phyloP scores from a whole-genome alignment of 2,113 vertebrate species.

The Procavia capensis region DNA sequence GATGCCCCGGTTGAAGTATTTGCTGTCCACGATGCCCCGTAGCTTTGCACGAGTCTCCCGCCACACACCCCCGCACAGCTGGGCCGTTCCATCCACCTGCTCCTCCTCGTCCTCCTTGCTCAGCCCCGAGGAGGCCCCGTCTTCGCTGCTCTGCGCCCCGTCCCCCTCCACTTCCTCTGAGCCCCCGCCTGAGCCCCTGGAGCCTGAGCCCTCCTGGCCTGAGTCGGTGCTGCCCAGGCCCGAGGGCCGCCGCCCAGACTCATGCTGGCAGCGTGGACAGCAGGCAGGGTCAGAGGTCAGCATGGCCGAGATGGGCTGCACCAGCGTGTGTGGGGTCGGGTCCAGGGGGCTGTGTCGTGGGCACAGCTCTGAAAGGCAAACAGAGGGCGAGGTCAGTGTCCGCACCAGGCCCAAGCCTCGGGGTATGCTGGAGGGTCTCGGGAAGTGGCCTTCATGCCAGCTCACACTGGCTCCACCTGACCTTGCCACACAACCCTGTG shows the following conservation, averaged over 20 bases:
- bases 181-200: not conserved
- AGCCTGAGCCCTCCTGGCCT: conserved; percentile 76
- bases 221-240: conserved; percentile 79
- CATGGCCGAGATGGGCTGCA: conserved; percentile 91
- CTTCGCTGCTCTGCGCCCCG: conserved; percentile 74
- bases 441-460: not conserved
- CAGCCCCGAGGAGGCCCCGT: conserved; percentile 37
- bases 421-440: not conserved
- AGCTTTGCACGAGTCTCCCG: conserved; percentile 91
- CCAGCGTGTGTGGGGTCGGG: conserved; percentile 83
- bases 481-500: not conserved
- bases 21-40: conserved; percentile 97
- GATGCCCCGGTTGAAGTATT: conserved; percentile 98
- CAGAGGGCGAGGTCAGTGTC: not conserved
- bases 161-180: conserved; percentile 34
- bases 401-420: conserved; percentile 14
- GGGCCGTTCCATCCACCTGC: conserved; percentile 55
- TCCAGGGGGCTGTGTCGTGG: conserved; percentile 88
- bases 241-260: conserved; percentile 77
- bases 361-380: conserved; percentile 87
- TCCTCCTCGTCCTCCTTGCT: conserved; percentile 84
- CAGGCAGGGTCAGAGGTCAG: conserved; percentile 88
- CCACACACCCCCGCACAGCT: conserved; percentile 86
- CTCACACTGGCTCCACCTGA: too few relatives aligned
- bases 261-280: conserved; percentile 88